Evolutionary conservation across 64 coral and sea anemone species (phyloP).

Genomic region (Stichodactyla mertensii): DNA sequence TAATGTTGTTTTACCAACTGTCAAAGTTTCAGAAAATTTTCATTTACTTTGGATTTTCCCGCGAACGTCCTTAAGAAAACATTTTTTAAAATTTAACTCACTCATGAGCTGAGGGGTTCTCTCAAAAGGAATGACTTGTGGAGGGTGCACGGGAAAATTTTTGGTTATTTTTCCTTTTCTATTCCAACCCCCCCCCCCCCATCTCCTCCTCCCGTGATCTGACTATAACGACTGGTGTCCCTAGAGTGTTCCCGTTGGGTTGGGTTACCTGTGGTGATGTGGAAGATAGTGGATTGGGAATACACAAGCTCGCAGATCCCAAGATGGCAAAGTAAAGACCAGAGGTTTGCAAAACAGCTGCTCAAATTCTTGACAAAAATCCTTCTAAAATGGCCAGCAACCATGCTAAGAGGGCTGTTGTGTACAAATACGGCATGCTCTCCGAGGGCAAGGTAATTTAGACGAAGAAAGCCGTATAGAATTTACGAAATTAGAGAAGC

Average conservation of each 20-base stretch:
- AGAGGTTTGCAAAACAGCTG: neutral
- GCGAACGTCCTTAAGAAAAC: too few species aligned
- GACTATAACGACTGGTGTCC: neutral
- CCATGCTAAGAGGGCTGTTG: neutral
- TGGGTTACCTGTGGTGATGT: neutral
- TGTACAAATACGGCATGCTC: neutral
- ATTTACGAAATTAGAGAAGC: neutral
- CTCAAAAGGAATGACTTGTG: too few species aligned
- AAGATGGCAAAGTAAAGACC: neutral
- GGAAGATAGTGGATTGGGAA: neutral
- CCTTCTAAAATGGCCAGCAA: neutral
- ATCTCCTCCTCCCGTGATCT: neutral
- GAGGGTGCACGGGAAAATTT: too few species aligned
- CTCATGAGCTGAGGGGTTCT: too few species aligned
- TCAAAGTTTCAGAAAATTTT: too few species aligned
- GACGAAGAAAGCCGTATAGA: neutral
- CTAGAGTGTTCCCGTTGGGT: neutral
- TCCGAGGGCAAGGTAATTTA: conserved; percentile 19
- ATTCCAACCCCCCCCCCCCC: too few species aligned
- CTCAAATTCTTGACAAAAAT: neutral
- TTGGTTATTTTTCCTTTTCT: too few species aligned
- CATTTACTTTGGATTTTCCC: too few species aligned
- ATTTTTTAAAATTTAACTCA: too few species aligned
- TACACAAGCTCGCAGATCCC: neutral
- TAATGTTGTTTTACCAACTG: too few species aligned